Base-by-base conservation (phyloP, 1,140 invertebrate species). In the Diachasmimorpha longicaudata region DNA sequence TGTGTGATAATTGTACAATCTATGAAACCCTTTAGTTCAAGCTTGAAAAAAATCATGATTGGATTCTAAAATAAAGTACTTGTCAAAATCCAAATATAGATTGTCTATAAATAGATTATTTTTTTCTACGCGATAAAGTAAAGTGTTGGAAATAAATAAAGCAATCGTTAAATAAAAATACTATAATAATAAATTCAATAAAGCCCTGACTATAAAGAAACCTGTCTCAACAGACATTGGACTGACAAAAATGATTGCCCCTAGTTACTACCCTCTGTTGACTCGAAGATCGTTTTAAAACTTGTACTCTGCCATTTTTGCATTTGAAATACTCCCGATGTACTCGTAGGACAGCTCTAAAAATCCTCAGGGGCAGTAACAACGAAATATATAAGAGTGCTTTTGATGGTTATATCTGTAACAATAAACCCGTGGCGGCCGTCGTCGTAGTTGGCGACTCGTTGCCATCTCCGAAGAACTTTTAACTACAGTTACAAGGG, bases 401-500 rank as follows among this genome's bases (percentile, higher is more conserved):
- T 19, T 79, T 81, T 79, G 79, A 83, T 83, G 76, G 81, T 80
- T 80, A 78, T 81, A 77, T 79, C 71, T 79, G 76, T 77, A 77
- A 80, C 79, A 82, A 83, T 81, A 80, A 81, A 80, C 77, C 76
- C 80, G 71, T 78, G 81, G 74, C 80, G 79, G 80, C 55, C 36
- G 66, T 36, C 66, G 14, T n/a, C 25, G 31, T 74, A 74, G 63
- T 76, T 79, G 79, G 75, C 80, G 80, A 79, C 76, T 79, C 76
- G 75, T 78, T 76, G 72, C 46, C 70, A 48, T 46, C 72, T 81
- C 75, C 23, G 74, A 72, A 78, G 79, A 74, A 80, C 76, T 83
- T 84, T 85, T 82, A 83, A 82, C 81, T 84, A 79, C 80, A 80
- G 55, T 81, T 81, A 44, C 66, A 23, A 72, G 42, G 72, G 63